Base-by-base conservation (phyloP, 1,140 invertebrate genomes). In the Bombus confusus region DNA sequence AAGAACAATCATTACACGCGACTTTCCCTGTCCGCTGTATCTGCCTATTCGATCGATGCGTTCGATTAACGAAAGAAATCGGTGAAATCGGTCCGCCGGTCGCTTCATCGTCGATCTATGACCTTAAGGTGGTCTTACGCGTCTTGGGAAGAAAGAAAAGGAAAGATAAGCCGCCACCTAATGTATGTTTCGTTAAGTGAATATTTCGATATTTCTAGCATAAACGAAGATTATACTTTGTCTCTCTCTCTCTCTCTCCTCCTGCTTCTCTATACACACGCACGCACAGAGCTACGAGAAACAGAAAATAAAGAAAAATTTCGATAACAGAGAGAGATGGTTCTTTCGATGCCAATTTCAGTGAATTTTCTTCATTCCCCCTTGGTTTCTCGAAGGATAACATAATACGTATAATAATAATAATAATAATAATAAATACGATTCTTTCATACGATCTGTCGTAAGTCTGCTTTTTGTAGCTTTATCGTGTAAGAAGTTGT, bases 291-390 rank as follows among this genome's bases (percentile, higher is more conserved):
- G 91, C 90, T 93, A 93, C 89, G 87, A 93, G 90, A 90, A 84
- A 88, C 87, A 90, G 88, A 83, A 91, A 93, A 93, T 93, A 92
- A 93, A 93, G 22, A 91, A n/a, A n/a, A n/a, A 92, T 92, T 92
- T 92, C 92, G 89, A 92, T 92, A 92, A 90, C 83, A 91, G 87
- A 90, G 75, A 89, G 87, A 43, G 83, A 66, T 68, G 34, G 78
- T 69, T n/a, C n/a, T 62, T n/a, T 62, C 1, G 6, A 43, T 68
- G 39, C 62, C 1, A 52, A 9, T 1, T 47, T n/a, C n/a, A n/a
- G n/a, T n/a, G n/a, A n/a, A 25, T 75, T 71, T 57, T 68, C 15
- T 57, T 59, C 9, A 57, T 28, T 39, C 10, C 31, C 41, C 10
- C 3, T 15, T 34, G 1, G 2, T 66, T 66, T 15, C 15, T 66